These are phyloP conservation scores for Cebidichthys violaceus DNA, from an alignment of 2,113 vertebrate genomes.

Conservation along the genomic window DNA sequence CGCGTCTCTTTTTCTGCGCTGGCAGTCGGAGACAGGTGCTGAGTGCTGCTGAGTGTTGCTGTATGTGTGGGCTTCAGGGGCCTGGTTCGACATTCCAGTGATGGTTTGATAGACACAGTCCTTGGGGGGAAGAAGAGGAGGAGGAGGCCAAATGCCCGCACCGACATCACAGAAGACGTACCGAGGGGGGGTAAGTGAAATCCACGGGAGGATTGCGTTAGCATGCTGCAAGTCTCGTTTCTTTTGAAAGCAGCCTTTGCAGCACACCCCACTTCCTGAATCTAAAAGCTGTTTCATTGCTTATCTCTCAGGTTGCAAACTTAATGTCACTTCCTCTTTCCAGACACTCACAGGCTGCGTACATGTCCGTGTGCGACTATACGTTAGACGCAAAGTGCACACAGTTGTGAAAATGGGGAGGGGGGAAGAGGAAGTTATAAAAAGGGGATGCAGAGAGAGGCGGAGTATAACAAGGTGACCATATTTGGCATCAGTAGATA, in stretches of 20 bases:
- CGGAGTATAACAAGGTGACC: conserved; percentile 57
- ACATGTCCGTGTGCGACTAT: not conserved
- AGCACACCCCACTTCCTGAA: conserved; percentile 74
- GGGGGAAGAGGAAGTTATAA: conserved; percentile 70
- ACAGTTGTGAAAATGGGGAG: conserved; percentile 59
- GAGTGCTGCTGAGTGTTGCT: conserved; percentile 81
- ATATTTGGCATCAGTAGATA: conserved; percentile 78
- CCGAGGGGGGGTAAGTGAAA: conserved; percentile 56
- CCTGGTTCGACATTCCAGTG: conserved; percentile 74
- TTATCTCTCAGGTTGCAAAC: conserved; percentile 69
- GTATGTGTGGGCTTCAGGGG: conserved; percentile 70
- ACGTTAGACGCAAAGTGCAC: conserved; percentile 11
- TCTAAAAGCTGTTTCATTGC: conserved; percentile 52
- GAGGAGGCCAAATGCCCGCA: conserved; percentile 18
- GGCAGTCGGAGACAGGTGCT: conserved; percentile 79
- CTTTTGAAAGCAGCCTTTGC: conserved; percentile 35
- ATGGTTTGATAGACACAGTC: conserved; percentile 73
- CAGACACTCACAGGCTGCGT: conserved; percentile 14
- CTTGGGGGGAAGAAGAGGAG: conserved; percentile 38
- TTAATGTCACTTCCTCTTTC: conserved; percentile 77
- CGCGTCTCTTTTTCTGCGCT: conserved; percentile 61
- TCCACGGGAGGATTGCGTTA: conserved; percentile 38
- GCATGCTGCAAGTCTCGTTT: conserved; percentile 31
- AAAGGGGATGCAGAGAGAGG: conserved; percentile 55
- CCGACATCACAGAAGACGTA: conserved; percentile 30